A percentile compares a stretch with the other conserved stretches of the same genome.
Conservation (phyloP, 2,888 invertebrate genomes). For the Ennomos quercinarius region DNA sequence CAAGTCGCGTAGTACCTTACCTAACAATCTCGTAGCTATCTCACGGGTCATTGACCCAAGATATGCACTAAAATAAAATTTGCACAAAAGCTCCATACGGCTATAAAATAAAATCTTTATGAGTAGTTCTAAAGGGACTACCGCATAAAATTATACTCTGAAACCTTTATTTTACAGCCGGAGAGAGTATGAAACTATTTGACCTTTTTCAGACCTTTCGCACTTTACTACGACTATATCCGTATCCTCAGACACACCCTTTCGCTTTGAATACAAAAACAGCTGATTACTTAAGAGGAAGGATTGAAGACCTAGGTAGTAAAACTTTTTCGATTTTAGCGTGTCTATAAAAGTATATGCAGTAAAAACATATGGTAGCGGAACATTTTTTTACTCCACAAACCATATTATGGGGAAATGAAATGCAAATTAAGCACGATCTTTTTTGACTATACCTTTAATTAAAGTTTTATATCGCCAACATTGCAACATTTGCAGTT, state of each 20-base stretch:
- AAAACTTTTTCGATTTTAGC: conserved; percentile 41
- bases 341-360: conserved; percentile 18
- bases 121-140: not conserved
- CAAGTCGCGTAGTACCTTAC: no score
- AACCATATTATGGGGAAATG: no score
- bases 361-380: not conserved
- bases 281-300: conserved; percentile 35
- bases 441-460: no score
- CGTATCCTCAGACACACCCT: conserved; percentile 29
- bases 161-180: conserved; percentile 42
- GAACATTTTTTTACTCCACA: no score
- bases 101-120: conserved; percentile 8
- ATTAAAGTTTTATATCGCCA: no score
- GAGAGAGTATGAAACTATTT: conserved; percentile 40
- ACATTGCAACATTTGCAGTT: no score
- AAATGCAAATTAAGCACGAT: no score
- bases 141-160: conserved; percentile 15
- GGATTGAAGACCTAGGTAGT: conserved; percentile 29
- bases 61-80: no score
- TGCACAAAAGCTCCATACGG: not conserved
- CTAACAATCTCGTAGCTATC: no score
- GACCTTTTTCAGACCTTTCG: conserved; percentile 40
- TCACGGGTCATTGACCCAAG: no score
- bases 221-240: conserved; percentile 35
- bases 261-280: conserved; percentile 40